Evolutionary conservation across 2,888 invertebrate genomes (phyloP).

Genomic region (Hirtodrosophila confusa): DNA sequence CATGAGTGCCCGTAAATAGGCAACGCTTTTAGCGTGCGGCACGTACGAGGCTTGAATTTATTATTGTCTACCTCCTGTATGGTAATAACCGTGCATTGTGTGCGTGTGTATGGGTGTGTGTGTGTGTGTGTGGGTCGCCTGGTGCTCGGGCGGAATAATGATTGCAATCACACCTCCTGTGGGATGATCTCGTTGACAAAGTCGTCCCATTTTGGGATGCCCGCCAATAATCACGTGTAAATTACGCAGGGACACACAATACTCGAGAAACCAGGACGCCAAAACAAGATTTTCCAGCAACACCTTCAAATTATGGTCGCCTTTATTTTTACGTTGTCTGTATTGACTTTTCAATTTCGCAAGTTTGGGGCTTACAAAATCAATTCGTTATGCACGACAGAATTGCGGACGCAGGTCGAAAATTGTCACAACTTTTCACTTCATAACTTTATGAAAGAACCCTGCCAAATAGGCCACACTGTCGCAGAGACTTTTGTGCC

Average conservation of each 20-base stretch:
- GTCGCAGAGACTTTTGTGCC: slow-evolving; percentile 21
- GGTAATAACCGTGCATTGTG: slow-evolving; percentile 34
- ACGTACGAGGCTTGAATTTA: slow-evolving; percentile 69
- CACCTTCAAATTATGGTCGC: background rate
- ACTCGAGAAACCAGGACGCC: slow-evolving; percentile 7
- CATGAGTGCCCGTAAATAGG: slow-evolving; percentile 54
- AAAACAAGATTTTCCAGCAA: slow-evolving; percentile 11
- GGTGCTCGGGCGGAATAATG: slow-evolving; percentile 54
- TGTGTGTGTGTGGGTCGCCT: slow-evolving; percentile 3
- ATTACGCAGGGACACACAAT: slow-evolving; percentile 40
- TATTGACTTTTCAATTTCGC: slow-evolving; percentile 51
- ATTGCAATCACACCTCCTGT: slow-evolving; percentile 29
- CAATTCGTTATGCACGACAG: slow-evolving; percentile 32
- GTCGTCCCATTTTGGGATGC: slow-evolving; percentile 52
- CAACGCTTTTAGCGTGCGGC: slow-evolving; percentile 55
- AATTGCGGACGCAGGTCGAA: slow-evolving; percentile 24
- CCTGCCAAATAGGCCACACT: slow-evolving; percentile 40
- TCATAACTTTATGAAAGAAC: slow-evolving; percentile 28
- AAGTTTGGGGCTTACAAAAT: slow-evolving; percentile 42
- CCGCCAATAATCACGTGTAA: slow-evolving; percentile 69
- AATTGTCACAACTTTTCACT: slow-evolving; percentile 4
- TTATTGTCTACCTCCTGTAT: slow-evolving; percentile 58
- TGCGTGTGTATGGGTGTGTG: slow-evolving; percentile 11
- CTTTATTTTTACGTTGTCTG: slow-evolving; percentile 16
- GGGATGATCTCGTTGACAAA: slow-evolving; percentile 42